Evolutionary conservation across 2,113 vertebrate species (phyloP), one percentile per base, ranked within the genome.

Genomic region (Patagioenas fasciata): DNA sequence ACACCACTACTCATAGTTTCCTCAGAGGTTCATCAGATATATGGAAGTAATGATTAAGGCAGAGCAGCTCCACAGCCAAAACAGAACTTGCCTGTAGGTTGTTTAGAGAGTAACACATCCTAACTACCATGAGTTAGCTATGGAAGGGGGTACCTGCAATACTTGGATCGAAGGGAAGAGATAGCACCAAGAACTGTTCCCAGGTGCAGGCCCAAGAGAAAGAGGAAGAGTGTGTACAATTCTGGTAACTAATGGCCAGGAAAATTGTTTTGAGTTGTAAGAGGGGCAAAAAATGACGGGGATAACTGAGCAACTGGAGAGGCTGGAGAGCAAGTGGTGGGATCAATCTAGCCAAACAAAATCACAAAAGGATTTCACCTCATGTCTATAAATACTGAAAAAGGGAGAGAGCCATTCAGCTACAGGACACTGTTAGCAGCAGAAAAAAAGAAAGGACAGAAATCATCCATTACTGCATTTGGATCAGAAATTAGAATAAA

Each of bases 281-380:
- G 67, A 61, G 42, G 24, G 86, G 64, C 72, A 95, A 57, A 94
- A 88, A 84, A 92, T 84, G 83, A 26, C 67, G 90, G 47, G 79
- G 62, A 85, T 94, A 94, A 85, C 12, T 86, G 82, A 36, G 58
- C 24, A 88, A 67, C 60, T 78, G 88, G 75, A 95, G 83, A 95
- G 32, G 29, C 32, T 71, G 65, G 75, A 88, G 83, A 94, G 80
- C 96, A 97, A 94, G 94, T 96, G 96, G 86, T 92, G 32, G 83
- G 91, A 93, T 95, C 95, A 86, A 67, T 51, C 80, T 97, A 95
- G 69, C 88, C 88, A 97, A 97, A 97, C 95, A 97, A 97, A 96
- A 86, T 95, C 91, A 95, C 85, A 92, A 71, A 83, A 58, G 83
- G 96, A 93, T 95, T 97, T 97, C 72, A 71, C 77, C 60, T 95